Percentiles rank a stretch among this genome's conserved stretches.
Conservation (phyloP, 2,113 vertebrate genomes). For the Carassius carassius region DNA sequence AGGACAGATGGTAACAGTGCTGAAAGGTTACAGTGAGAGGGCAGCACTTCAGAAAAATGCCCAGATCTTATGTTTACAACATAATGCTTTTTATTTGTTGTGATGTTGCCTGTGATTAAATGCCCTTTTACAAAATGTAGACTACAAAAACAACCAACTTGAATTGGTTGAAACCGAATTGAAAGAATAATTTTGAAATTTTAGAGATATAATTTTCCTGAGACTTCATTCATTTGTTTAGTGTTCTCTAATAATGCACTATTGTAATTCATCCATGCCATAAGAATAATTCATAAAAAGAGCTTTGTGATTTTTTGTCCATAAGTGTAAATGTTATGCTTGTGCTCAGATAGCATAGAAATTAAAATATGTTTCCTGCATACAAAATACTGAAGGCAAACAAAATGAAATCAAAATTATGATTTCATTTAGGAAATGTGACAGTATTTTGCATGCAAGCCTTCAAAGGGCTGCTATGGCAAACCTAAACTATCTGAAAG, state of each 20-base stretch:
- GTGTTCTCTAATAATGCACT: background rate
- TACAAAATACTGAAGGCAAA: constrained; percentile 45
- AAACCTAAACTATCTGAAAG: constrained; percentile 60
- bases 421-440: constrained; percentile 46
- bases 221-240: background rate
- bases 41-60: constrained; percentile 71
- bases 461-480: constrained; percentile 51
- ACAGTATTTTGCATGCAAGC: constrained; percentile 43
- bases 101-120: constrained; percentile 66
- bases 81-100: constrained; percentile 69
- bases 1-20: constrained; percentile 91
- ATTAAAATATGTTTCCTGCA: constrained; percentile 42
- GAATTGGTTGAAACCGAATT: background rate
- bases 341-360: constrained; percentile 47
- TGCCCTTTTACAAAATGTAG: background rate
- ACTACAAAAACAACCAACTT: background rate
- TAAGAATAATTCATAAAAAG: constrained; percentile 20
- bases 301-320: background rate
- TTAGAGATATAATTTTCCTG: too few relatives aligned
- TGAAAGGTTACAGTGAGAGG: constrained; percentile 77
- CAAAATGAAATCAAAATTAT: constrained; percentile 19
- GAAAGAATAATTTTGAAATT: background rate
- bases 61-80: constrained; percentile 72
- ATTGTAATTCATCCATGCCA: background rate
- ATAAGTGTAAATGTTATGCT: constrained; percentile 55